Evolutionary conservation across 2,888 invertebrate species (phyloP), one percentile per base, ranked within the genome.

Genomic region (Proisotoma minuta): DNA sequence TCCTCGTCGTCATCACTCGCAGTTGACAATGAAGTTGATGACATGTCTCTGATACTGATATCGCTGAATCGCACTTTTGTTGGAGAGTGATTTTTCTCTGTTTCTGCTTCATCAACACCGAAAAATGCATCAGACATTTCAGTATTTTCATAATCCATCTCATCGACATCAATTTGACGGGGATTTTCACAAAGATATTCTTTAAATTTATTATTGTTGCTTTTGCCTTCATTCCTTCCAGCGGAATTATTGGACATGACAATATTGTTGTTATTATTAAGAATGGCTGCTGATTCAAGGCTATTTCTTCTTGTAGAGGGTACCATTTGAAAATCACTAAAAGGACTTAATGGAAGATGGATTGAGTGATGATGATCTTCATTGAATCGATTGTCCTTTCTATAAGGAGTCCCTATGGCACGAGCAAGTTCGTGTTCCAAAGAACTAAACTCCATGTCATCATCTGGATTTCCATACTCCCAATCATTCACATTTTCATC

Each of bases 381-480:
- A 23, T 23, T 29, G n/a, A 40, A 24, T 15, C 54, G 50, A 27
- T 57, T 49, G 20, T 57, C 49, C 40, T 43, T 56, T 10, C 28
- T 20, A 51, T 50, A 56, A 34, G 66, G 60, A 26, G 64, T 62
- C 50, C 68, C 68, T 28, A 68, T 69, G 34, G 73, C 73, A 52
- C 69, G 63, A 51, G 73, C 73, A n/a, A 69, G 53, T 59, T 69
- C 65, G 54, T 67, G 65, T 23, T 65, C 65, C 34, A 65, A 58
- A 18, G 66, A 69, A 39, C 66, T 69, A 58, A 65, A 69, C 49
- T 68, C 67, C 63, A 66, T 60, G 29, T 69, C 67, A 57, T 71
- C 66, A 28, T 68, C 64, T 18, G 63, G 51, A n/a, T 57, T 49
- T 2, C 60, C 61, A 43, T 62, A 66, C 23, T 66, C 62, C 52